Percentiles rank a stretch among this genome's conserved stretches.
phyloP scores from a whole-genome alignment of 2,797 vertebrate genomes.

The Sebastes kiyomatsui region DNA sequence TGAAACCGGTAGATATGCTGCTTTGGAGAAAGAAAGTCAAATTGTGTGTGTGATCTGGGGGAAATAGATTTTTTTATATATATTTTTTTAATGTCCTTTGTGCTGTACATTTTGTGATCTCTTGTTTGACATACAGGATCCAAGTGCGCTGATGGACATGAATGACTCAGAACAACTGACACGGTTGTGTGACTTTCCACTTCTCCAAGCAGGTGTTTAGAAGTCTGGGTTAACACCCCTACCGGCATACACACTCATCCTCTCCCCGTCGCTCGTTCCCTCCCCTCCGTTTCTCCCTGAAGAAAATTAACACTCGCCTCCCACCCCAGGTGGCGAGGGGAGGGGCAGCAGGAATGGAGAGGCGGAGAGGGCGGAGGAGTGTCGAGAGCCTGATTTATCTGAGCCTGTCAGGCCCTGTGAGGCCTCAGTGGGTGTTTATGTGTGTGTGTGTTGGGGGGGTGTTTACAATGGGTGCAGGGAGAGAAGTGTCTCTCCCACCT shows the following conservation, averaged over 20 bases:
- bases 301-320: slow-evolving; percentile 88
- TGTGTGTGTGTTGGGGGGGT: slow-evolving; percentile 38
- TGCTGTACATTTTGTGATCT: not conserved
- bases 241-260: slow-evolving; percentile 33
- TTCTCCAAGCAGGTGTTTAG: slow-evolving; percentile 65
- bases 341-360: slow-evolving; percentile 79
- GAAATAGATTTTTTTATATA: not conserved
- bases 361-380: slow-evolving; percentile 81
- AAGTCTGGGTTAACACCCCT: slow-evolving; percentile 60
- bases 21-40: not conserved
- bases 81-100: fast-evolving
- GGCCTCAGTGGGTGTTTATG: slow-evolving; percentile 74
- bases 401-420: slow-evolving; percentile 89
- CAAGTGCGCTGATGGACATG: not conserved
- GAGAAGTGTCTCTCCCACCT: slow-evolving; percentile 85
- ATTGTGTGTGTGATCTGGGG: not conserved
- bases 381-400: slow-evolving; percentile 89
- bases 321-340: slow-evolving; percentile 85
- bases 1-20: fast-evolving
- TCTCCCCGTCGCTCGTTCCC: slow-evolving; percentile 52
- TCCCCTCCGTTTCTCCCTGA: slow-evolving; percentile 76
- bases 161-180: not conserved
- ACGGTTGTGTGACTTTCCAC: slow-evolving; percentile 43
- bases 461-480: slow-evolving; percentile 73
- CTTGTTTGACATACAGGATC: not conserved